Evolutionary conservation across 2,113 vertebrate species (phyloP), one percentile per base, ranked within the genome.

Genomic region (Limanda limanda): DNA sequence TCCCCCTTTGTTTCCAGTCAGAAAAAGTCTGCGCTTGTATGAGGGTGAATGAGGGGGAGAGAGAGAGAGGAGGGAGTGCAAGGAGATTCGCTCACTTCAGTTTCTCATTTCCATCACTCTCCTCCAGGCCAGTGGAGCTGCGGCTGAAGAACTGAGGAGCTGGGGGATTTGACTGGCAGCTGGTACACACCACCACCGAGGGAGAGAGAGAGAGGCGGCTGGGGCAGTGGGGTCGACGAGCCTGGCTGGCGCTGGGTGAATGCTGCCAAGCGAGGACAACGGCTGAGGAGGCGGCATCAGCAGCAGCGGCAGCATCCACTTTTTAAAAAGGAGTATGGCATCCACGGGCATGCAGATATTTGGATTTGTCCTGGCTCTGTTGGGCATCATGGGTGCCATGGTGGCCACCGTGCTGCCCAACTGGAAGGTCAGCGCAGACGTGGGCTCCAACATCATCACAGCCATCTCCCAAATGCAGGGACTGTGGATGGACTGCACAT

Each of bases 401-500:
- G 91, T 94, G 12, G 96, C 97, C 82, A 98, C 97, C 0, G 65
- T 98, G 90, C 89, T 99, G 86, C 98, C 98, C 57, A 97, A 95
- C 93, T 99, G 98, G 98, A 97, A 97, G 89, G 96, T 99, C 85
- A 97, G 93, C 0, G 94, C 95, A 35, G 96, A 97, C 0, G 84
- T 92, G 69, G 97, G 97, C 85, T 94, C 96, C 75, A 98, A 94
- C 85, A 97, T 99, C 92, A 95, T 99, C 89, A 97, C 96, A 0
- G 95, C 96, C 17, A 95, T 96, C 27, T 95, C 94, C 4, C 97
- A 97, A 92, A 96, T 97, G 94, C 97, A 97, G 74, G 98, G 98
- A 37, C 94, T 99, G 65, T 99, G 98, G 98, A 97, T 98, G 97
- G 97, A 99, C 94, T 99, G 98, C 94, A 97, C 97, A 0, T 98